Evolutionary conservation across 2,113 vertebrate species (phyloP), one percentile per base, ranked within the genome.

Genomic region (Pterocles gutturalis): DNA sequence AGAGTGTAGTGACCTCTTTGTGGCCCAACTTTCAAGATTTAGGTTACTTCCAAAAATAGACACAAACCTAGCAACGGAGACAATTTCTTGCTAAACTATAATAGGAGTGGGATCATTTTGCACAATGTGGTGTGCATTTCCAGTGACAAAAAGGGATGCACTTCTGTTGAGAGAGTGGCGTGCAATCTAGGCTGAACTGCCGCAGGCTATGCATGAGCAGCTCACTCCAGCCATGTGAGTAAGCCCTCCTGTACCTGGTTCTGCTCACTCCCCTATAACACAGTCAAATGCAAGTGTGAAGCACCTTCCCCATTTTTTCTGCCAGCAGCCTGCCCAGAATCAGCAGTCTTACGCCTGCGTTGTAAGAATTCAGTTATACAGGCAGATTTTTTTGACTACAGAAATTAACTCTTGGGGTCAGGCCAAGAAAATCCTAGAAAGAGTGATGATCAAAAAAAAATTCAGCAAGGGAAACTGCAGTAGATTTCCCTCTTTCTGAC

Each of bases 1-100:
- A 34, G 38, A n/a, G 48, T 10, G 0, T 1, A 5, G n/a, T 72
- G 83, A 87, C 89, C 92, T 90, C 88, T 48, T 69, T 34, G 24
- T 90, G 88, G 83, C 72, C 66, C 67, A 78, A 60, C 69, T 49
- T 72, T 48, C 12, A 31, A 49, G 92, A 91, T 97, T 95, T 93
- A 92, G 94, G 80, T 96, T 97, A 65, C 12, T 12, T 61, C 83
- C 46, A 67, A 76, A 96, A 96, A 92, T 96, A 95, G 83, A 64
- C 2, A 25, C 38, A 10, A 38, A 48, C 25, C 48, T 45, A 26
- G 55, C 19, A 21, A 29, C 4, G 77, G 51, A 67, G 55, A 38
- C 3, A 79, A 46, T 82, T 79, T 90, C 77, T 81, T n/a, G 3
- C 53, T 78, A 5, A 82, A 29, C 8, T 61, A 45, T 29, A 77